These are phyloP conservation scores for Nomada hirtipes DNA, from an alignment of 2,888 invertebrate species.

Conservation along the genomic window DNA sequence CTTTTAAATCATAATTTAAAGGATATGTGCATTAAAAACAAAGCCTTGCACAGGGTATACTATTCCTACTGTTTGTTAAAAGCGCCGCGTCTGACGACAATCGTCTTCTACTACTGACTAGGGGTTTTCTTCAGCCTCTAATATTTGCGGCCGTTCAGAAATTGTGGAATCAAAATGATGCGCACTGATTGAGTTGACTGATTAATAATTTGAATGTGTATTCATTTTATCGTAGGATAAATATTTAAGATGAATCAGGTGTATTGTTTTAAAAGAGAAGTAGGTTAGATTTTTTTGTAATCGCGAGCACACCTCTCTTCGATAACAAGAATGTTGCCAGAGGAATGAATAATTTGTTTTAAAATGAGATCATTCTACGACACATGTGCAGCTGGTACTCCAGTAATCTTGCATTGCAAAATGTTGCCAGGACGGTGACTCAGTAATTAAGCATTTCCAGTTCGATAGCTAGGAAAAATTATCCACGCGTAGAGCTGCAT, in stretches of 20 bases:
- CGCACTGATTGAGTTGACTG: too few species aligned
- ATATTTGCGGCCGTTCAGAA: too few species aligned
- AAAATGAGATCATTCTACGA: not conserved
- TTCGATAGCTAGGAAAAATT: constrained; percentile 36
- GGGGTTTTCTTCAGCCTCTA: not conserved
- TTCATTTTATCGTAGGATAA: not conserved
- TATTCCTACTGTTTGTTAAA: not conserved
- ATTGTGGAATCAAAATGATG: not conserved
- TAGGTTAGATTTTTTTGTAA: constrained; percentile 1
- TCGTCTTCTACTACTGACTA: not conserved
- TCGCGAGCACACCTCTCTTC: not conserved
- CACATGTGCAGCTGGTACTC: not conserved
- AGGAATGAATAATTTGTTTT: not conserved
- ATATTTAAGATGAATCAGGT: not conserved
- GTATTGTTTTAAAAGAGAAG: not conserved
- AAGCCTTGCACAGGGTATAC: not conserved
- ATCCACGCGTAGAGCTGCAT: constrained; percentile 24
- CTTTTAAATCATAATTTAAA: not conserved
- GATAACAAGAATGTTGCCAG: not conserved
- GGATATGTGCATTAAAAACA: not conserved
- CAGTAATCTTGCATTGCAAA: constrained; percentile 10
- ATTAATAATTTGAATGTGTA: too few species aligned
- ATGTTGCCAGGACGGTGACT: constrained; percentile 34
- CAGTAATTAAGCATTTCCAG: constrained; percentile 48
- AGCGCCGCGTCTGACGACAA: not conserved